phyloP scores from a whole-genome alignment of 2,888 invertebrate species.

The Hirtodrosophila confusa region DNA sequence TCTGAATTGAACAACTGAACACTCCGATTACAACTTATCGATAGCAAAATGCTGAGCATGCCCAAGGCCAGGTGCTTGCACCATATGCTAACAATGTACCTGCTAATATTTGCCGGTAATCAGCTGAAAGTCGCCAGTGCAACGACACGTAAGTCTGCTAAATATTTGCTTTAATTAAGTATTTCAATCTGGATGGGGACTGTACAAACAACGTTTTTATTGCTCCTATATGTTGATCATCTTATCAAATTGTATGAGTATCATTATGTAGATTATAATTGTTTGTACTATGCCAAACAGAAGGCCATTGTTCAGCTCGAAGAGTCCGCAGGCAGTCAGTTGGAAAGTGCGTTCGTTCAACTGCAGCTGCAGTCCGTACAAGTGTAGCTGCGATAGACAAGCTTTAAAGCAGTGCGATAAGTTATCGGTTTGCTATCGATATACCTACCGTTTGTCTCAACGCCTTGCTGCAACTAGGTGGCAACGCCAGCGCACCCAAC shows the following conservation, averaged over 20 bases:
- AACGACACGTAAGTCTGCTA: slow-evolving; percentile 65
- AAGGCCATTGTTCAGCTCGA: slow-evolving; percentile 68
- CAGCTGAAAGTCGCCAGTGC: slow-evolving; percentile 47
- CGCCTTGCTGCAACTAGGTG: slow-evolving; percentile 25
- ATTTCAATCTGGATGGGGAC: background rate
- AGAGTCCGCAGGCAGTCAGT: slow-evolving; percentile 68
- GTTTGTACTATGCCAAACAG: slow-evolving; percentile 64
- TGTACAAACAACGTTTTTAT: slow-evolving; percentile 35
- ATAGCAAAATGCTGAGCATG: slow-evolving; percentile 34
- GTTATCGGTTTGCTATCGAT: background rate
- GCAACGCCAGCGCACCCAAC: slow-evolving; percentile 10
- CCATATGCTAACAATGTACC: slow-evolving; percentile 50
- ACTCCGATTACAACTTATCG: slow-evolving; percentile 11
- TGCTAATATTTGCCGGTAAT: slow-evolving; percentile 42
- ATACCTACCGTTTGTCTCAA: slow-evolving; percentile 38
- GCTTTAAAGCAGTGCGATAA: background rate
- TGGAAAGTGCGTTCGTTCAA: slow-evolving; percentile 43
- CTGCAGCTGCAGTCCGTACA: slow-evolving; percentile 47
- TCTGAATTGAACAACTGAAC: no score
- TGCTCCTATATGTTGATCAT: slow-evolving; percentile 52
- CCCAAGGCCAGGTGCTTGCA: slow-evolving; percentile 40
- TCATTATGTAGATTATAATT: slow-evolving; percentile 68
- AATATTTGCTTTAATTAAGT: slow-evolving; percentile 37
- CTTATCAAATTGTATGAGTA: slow-evolving; percentile 79
- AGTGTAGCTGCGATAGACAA: slow-evolving; percentile 43